phyloP scores from a whole-genome alignment of 2,113 vertebrate species.

The Marmota flaviventris region DNA sequence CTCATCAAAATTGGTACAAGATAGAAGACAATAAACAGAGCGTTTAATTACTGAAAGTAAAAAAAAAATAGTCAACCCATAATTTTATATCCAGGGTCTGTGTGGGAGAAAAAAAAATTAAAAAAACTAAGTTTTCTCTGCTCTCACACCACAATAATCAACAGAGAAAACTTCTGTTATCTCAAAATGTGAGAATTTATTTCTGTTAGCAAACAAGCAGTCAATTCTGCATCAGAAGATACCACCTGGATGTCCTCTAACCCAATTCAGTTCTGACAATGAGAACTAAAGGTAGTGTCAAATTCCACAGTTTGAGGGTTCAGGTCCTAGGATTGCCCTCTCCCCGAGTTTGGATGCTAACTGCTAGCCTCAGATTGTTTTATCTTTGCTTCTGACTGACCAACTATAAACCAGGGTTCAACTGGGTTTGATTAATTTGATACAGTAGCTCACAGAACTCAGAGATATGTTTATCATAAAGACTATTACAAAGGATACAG shows the following conservation, averaged over 20 bases:
- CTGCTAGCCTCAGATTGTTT: neutral
- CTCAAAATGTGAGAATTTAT: neutral
- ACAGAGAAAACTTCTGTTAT: neutral
- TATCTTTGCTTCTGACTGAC: neutral
- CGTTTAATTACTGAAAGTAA: neutral
- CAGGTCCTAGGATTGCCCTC: neutral
- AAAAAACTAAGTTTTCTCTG: neutral
- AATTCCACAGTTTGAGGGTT: neutral
- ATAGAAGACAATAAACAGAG: neutral
- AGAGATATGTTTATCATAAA: neutral
- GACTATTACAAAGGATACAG: neutral
- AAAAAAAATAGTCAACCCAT: neutral
- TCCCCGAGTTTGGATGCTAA: neutral
- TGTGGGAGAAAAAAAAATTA: neutral
- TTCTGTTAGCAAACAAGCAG: neutral
- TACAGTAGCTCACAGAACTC: neutral
- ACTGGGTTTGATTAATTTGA: neutral
- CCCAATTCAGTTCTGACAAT: neutral
- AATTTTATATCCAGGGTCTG: neutral
- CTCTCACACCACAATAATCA: neutral
- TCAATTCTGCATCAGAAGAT: neutral
- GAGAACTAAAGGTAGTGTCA: neutral
- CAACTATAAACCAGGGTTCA: neutral
- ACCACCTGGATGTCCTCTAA: neutral
- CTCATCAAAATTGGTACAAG: neutral